A percentile compares a stretch with the other conserved stretches of the same genome.
phyloP scores from a whole-genome alignment of 1,140 invertebrate species.

The Pogonomyrmex barbatus region DNA sequence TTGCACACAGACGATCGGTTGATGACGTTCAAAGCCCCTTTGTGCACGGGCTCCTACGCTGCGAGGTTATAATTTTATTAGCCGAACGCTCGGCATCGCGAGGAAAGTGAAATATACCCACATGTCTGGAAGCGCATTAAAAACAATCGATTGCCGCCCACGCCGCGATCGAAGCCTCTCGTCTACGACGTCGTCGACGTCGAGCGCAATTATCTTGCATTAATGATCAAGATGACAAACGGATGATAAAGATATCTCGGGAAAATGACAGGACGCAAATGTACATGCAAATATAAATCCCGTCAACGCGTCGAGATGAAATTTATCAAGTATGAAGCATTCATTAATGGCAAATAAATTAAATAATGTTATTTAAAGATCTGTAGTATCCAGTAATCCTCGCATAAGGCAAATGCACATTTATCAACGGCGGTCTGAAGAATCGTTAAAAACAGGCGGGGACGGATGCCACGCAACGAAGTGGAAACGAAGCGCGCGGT shows the following conservation, averaged over 20 bases:
- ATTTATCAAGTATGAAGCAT: neutral
- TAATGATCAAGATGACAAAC: neutral
- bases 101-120: conserved; percentile 57
- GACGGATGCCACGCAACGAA: conserved; percentile 55
- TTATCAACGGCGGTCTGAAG: conserved; percentile 15
- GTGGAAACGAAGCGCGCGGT: conserved; percentile 36
- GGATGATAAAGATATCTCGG: neutral
- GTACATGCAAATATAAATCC: neutral
- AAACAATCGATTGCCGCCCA: neutral
- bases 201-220: neutral
- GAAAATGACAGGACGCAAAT: neutral
- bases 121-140: neutral
- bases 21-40: conserved; percentile 65
- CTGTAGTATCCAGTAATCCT: neutral
- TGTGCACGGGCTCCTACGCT: conserved; percentile 45
- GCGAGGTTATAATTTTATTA: conserved; percentile 69
- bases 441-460: conserved; percentile 39
- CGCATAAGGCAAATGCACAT: conserved; percentile 17
- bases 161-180: conserved; percentile 22
- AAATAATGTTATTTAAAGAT: neutral
- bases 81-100: conserved; percentile 52
- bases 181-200: conserved; percentile 1
- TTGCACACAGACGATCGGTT: conserved; percentile 67
- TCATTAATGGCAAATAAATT: neutral
- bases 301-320: neutral